A percentile compares a stretch with the other conserved stretches of the same genome.
Conservation (phyloP, 37 sponge, comb jelly and placozoan species). For the Ianthella basta region DNA sequence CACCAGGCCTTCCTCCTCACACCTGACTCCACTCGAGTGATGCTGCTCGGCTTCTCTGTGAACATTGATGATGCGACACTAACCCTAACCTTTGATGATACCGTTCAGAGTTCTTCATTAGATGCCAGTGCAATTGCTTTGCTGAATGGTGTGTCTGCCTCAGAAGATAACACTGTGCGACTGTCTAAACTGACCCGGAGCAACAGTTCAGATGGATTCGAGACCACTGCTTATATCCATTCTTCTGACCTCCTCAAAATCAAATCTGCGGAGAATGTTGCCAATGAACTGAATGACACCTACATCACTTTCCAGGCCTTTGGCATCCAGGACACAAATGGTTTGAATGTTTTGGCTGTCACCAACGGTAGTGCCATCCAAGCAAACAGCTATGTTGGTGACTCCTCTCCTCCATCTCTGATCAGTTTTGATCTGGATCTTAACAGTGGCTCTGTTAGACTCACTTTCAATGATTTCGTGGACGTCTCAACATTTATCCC, state of each 20-base stretch:
- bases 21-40: conserved; percentile 43
- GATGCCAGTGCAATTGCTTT: conserved; percentile 77
- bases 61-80: conserved; percentile 77
- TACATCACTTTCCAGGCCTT: conserved; percentile 87
- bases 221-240: conserved; percentile 54
- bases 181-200: conserved; percentile 38
- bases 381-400: conserved; percentile 49
- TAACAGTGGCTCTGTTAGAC: conserved; percentile 55
- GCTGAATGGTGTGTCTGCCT: conserved; percentile 40
- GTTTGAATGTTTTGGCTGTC: conserved; percentile 78
- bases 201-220: conserved; percentile 71
- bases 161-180: conserved; percentile 7
- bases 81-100: conserved; percentile 82
- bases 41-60: conserved; percentile 60
- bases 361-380: conserved; percentile 87
- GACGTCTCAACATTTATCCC: conserved; percentile 40
- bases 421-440: conserved; percentile 71
- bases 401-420: conserved; percentile 58
- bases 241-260: conserved; percentile 70
- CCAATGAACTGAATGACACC: conserved; percentile 52
- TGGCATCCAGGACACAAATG: conserved; percentile 75
- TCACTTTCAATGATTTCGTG: conserved; percentile 83
- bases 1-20: conserved; percentile 18
- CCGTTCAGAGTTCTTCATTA: conserved; percentile 45
- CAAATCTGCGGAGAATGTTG: conserved; percentile 61